Conservation (phyloP, 2,888 invertebrate genomes). For the Rhogogaster chlorosoma region DNA sequence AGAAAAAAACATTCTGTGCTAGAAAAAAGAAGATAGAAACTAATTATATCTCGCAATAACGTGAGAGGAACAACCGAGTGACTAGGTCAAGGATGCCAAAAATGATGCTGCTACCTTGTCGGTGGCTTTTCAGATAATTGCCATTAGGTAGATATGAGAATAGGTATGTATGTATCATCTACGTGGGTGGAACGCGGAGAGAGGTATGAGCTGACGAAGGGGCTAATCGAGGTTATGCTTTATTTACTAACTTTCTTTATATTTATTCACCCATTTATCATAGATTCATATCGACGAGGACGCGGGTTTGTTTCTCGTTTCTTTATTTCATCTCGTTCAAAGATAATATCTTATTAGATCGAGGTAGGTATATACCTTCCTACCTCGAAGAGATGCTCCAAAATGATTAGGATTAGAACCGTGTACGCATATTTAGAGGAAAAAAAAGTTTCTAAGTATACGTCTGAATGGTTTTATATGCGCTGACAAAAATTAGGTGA, state of each 20-base stretch:
- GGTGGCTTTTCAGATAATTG: constrained; percentile 23
- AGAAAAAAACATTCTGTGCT: background rate
- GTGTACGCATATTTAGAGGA: background rate
- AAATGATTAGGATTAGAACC: background rate
- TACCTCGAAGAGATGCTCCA: constrained; percentile 8
- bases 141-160: background rate
- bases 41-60: constrained; percentile 24
- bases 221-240: constrained; percentile 19
- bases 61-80: constrained; percentile 1
- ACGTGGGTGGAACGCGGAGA: constrained; percentile 33
- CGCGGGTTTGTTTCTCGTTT: background rate
- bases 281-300: constrained; percentile 1
- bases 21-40: background rate
- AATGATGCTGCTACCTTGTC: background rate
- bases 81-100: constrained; percentile 48
- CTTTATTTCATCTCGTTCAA: background rate
- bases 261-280: constrained; percentile 7
- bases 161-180: background rate
- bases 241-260: background rate
- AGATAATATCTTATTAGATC: background rate
- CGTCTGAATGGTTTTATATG: background rate
- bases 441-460: background rate
- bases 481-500: background rate
- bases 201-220: background rate
- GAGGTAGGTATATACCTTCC: background rate